Evolutionary conservation across 2,888 invertebrate genomes (phyloP).

Genomic region (Galeruca laticollis): DNA sequence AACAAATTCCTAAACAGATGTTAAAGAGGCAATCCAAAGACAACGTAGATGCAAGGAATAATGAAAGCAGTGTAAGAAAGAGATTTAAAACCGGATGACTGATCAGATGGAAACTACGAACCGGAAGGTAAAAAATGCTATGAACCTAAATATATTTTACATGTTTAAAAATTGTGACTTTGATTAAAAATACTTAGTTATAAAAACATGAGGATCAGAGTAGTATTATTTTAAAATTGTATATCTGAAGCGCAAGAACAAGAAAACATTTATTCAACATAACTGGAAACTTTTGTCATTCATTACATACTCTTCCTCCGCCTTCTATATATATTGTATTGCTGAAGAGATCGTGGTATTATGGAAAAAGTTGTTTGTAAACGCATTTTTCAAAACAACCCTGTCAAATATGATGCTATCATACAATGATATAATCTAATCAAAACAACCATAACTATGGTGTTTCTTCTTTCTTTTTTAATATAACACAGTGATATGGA

Average conservation of each 20-base stretch:
- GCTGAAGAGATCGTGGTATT: not conserved
- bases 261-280: not conserved
- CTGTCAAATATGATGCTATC: slow-evolving; percentile 1
- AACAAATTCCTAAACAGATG: too few species aligned
- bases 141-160: too few species aligned
- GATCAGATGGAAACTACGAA: too few species aligned
- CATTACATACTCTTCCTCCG: not conserved
- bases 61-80: too few species aligned
- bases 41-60: too few species aligned
- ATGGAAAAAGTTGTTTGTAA: not conserved
- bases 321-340: not conserved
- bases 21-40: too few species aligned
- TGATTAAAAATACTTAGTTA: too few species aligned
- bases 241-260: not conserved
- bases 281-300: not conserved
- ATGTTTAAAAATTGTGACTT: too few species aligned
- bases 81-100: too few species aligned
- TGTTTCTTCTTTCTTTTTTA: not conserved
- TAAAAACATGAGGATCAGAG: too few species aligned
- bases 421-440: not conserved
- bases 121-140: too few species aligned
- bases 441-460: not conserved
- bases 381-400: not conserved
- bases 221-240: too few species aligned
- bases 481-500: not conserved